Evolutionary conservation across 64 coral and sea anemone genomes (phyloP), one percentile per base, ranked within the genome.

Genomic region (Cladopsammia gracilis): DNA sequence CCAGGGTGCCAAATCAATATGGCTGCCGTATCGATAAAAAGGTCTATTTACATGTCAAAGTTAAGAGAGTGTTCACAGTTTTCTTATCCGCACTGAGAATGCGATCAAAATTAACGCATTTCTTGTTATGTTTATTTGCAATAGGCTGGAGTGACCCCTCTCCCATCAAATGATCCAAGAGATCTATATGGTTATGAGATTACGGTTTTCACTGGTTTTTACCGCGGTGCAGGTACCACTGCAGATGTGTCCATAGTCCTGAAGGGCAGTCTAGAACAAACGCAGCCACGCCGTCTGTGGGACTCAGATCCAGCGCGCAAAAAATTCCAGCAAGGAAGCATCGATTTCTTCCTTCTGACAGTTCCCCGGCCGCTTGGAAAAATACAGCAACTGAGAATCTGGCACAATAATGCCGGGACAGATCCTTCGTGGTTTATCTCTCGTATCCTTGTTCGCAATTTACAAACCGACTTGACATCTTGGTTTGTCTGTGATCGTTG

Each of bases 151-250:
- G 67, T 94, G 7, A 97, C 87, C 70, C 95, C 95, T 18, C 80
- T 97, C 49, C 78, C 92, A 1, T 86, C 87, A 15, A 97, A 97
- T 79, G 92, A 97, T 76, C 92, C 95, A 57, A 88, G 95, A 15
- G 95, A 97, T 47, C 77, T 80, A 8, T 97, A 75, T 48, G 81
- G 87, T 1, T 97, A 97, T 42, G 95, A 97, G 54, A 73, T 97
- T 14, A 77, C 43, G 10, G 68, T 97, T 0, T 94, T 86, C 60
- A 97, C 95, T 5, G 95, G 95, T 8, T 90, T 73, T 92, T 81
- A 90, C 22, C 76, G 77, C 2, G 54, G 77, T 62, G 71, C 80
- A 22, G 95, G 95, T 19, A 97, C 95, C 4, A 91, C 91, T 3
- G 74, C 95, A 1, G 85, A 97, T 48, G 75, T 97, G 15, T 94